Evolutionary conservation across 2,113 vertebrate genomes (phyloP).

Genomic region (Engraulis encrasicolus): DNA sequence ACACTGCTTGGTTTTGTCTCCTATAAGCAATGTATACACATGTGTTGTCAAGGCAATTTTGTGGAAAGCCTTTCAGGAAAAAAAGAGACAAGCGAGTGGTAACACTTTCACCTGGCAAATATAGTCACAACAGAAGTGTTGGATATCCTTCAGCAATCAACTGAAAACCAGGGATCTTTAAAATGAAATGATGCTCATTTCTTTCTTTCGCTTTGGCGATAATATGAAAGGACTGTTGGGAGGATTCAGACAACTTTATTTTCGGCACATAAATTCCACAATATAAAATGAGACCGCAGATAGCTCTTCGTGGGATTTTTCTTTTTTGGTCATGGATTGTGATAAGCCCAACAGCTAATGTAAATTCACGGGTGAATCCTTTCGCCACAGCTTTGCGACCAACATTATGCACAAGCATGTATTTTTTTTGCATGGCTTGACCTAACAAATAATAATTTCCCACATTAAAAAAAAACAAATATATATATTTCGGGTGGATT

Average conservation of each 20-base stretch:
- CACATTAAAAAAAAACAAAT: background rate
- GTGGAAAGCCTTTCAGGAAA: slow-evolving; percentile 8
- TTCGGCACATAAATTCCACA: background rate
- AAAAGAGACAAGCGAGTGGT: background rate
- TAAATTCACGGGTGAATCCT: background rate
- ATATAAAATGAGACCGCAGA: background rate
- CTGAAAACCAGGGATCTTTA: background rate
- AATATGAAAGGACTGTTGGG: background rate
- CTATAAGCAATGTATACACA: background rate
- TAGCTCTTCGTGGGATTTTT: slow-evolving; percentile 12
- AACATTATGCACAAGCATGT: slow-evolving; percentile 16
- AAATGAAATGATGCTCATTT: background rate
- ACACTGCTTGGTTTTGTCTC: slow-evolving; percentile 6
- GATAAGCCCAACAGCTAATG: slow-evolving; percentile 14
- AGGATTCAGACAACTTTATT: slow-evolving; percentile 20
- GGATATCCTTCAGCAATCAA: slow-evolving; percentile 18
- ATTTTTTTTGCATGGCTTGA: background rate
- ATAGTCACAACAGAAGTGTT: slow-evolving; percentile 1
- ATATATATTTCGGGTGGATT: background rate
- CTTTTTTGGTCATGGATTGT: background rate
- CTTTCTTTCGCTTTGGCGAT: background rate
- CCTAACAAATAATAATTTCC: slow-evolving; percentile 1
- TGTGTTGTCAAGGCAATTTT: slow-evolving; percentile 17
- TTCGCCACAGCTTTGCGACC: background rate
- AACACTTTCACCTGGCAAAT: slow-evolving; percentile 19